These are phyloP conservation scores for Hyposoter dolosus DNA, from an alignment of 2,888 invertebrate genomes.

Conservation along the genomic window DNA sequence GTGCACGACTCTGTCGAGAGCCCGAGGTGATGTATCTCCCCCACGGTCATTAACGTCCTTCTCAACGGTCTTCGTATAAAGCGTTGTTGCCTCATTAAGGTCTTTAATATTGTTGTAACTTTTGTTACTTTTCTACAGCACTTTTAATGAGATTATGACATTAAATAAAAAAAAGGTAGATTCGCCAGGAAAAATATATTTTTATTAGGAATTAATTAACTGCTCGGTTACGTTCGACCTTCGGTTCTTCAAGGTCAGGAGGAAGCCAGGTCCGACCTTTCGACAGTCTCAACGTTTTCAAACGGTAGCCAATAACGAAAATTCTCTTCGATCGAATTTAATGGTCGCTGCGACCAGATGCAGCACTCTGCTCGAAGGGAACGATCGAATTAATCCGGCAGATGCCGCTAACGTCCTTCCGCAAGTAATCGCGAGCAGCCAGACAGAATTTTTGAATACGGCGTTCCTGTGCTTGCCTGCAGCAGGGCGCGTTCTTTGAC, in stretches of 20 bases:
- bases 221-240: not conserved
- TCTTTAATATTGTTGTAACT: not conserved
- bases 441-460: not conserved
- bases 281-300: not conserved
- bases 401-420: not conserved
- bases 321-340: not conserved
- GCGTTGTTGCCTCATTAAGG: slow-evolving; percentile 2
- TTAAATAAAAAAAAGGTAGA: not conserved
- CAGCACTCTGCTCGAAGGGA: not conserved
- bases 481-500: not conserved
- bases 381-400: not conserved
- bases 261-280: not conserved
- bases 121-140: not conserved
- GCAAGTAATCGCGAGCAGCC: not conserved
- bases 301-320: not conserved
- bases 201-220: not conserved
- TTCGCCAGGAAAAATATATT: not conserved
- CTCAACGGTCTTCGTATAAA: slow-evolving; percentile 48
- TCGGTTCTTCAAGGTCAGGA: not conserved
- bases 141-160: not conserved
- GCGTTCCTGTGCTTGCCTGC: not conserved
- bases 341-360: not conserved
- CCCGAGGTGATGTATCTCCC: slow-evolving; percentile 43
- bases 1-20: slow-evolving; percentile 26
- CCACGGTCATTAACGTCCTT: slow-evolving; percentile 63